These are phyloP conservation scores for Leguminivora glycinivorella DNA, from an alignment of 1,140 invertebrate genomes.

Conservation along the genomic window DNA sequence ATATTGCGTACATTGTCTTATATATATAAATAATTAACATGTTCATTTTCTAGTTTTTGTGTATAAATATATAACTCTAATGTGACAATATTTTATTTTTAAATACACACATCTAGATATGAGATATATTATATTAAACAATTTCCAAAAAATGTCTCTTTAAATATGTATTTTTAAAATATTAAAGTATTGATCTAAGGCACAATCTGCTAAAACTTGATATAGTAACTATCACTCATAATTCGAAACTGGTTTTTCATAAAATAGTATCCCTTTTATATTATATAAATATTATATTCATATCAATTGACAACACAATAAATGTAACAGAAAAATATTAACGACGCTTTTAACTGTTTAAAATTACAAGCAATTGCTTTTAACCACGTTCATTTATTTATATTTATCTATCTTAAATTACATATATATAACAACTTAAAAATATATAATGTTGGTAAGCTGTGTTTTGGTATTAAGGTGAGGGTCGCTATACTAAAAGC, in stretches of 20 bases:
- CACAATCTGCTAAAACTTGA: constrained; percentile 72
- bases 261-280: constrained; percentile 51
- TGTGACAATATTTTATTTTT: constrained; percentile 50
- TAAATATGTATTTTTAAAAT: constrained; percentile 43
- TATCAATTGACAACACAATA: constrained; percentile 65
- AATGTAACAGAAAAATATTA: constrained; percentile 74
- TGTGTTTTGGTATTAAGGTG: constrained; percentile 78
- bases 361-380: constrained; percentile 63
- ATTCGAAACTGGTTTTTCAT: constrained; percentile 53
- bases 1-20: constrained; percentile 66
- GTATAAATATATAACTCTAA: constrained; percentile 57
- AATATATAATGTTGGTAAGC: constrained; percentile 77
- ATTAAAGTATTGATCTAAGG: constrained; percentile 70
- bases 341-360: constrained; percentile 61
- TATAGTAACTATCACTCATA: constrained; percentile 69
- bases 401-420: constrained; percentile 64
- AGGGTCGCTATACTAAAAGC: constrained; percentile 68
- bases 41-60: constrained; percentile 51
- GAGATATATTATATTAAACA: constrained; percentile 43
- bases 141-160: constrained; percentile 54
- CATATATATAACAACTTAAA: constrained; percentile 75
- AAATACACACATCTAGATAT: constrained; percentile 65
- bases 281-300: constrained; percentile 57
- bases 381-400: constrained; percentile 55
- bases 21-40: constrained; percentile 65